Evolutionary conservation across 1,140 invertebrate species (phyloP), one percentile per base, ranked within the genome.

Genomic region (Drosophila pallidifrons): DNA sequence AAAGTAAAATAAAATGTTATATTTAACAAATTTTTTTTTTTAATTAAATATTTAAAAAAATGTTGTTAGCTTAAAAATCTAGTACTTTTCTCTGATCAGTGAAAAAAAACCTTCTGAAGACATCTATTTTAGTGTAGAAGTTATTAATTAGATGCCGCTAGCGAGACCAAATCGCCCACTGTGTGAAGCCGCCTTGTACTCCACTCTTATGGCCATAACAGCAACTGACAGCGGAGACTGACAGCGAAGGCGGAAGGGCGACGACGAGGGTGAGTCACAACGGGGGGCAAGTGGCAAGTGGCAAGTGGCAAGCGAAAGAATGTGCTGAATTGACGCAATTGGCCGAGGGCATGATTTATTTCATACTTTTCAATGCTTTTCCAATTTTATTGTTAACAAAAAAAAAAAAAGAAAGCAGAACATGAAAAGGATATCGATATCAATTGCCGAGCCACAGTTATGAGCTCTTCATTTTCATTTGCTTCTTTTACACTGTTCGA

Each of bases 291-390:
- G 38, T 15, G 8, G 54, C 15, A 63, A 28, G 38, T 15, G 8
- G 54, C 15, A 41, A 66, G 47, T 20, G 55, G 28, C 60, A 64
- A 71, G 61, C 57, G 15, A 58, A 73, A 66, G 54, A 89, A 86
- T 90, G 57, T 85, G 85, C 85, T 89, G 85, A 89, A 89, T 89
- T 76, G 86, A 89, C 85, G 88, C 85, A 89, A 89, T 88, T 89
- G 85, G 86, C 85, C 85, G 81, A 63, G 58, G 81, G 85, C 81
- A 89, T 89, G 86, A 89, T 89, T 89, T 88, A 88, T 89, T 77
- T 74, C 59, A 75, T 75, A 75, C 65, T 75, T 74, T 75, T 74
- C 52, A 51, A 73, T 57, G 47, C 38, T 32, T 51, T 32, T 51
- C 6, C 30, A 15, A 7, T 16, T 32, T 13, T 10, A 16, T 64